Evolutionary conservation across 2,888 invertebrate species (phyloP).

Genomic region (Cephus pygmeus): DNA sequence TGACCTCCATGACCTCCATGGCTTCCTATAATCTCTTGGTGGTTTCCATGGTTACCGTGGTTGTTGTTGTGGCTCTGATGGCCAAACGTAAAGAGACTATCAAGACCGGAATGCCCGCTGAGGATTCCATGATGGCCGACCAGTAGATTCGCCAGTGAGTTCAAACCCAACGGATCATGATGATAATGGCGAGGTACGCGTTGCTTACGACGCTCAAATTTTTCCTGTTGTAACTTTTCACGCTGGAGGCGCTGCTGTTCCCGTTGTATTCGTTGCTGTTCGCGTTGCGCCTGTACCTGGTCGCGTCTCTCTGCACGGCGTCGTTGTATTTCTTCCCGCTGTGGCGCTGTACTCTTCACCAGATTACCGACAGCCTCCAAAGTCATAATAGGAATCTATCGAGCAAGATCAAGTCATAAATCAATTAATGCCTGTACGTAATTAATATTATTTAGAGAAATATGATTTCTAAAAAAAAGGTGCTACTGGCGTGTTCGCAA

Average conservation of each 20-base stretch:
- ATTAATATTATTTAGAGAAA: not conserved
- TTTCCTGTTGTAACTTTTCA: slow-evolving; percentile 17
- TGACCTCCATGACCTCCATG: slow-evolving; percentile 23
- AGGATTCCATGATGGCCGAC: slow-evolving; percentile 32
- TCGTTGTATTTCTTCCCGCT: slow-evolving; percentile 32
- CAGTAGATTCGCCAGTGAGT: slow-evolving; percentile 36
- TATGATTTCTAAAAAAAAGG: not conserved
- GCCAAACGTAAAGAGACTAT: slow-evolving; percentile 11
- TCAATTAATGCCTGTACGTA: not conserved
- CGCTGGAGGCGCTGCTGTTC: slow-evolving; percentile 17
- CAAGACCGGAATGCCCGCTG: slow-evolving; percentile 8
- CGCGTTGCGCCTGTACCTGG: slow-evolving; percentile 20
- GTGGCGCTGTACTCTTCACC: slow-evolving; percentile 44
- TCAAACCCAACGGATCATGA: slow-evolving; percentile 44
- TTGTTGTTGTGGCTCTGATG: slow-evolving; percentile 9
- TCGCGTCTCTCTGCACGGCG: slow-evolving; percentile 37
- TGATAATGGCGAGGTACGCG: slow-evolving; percentile 28
- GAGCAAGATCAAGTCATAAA: not conserved
- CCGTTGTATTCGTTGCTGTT: slow-evolving; percentile 18
- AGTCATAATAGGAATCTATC: slow-evolving; percentile 55
- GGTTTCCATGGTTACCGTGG: slow-evolving; percentile 17
- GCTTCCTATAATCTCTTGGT: slow-evolving; percentile 13
- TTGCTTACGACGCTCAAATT: slow-evolving; percentile 21
- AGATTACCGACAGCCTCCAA: slow-evolving; percentile 52
- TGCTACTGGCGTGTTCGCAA: too few relatives aligned